Evolutionary conservation across 2,888 invertebrate genomes (phyloP).

Genomic region (Aspidiotus destructor): DNA sequence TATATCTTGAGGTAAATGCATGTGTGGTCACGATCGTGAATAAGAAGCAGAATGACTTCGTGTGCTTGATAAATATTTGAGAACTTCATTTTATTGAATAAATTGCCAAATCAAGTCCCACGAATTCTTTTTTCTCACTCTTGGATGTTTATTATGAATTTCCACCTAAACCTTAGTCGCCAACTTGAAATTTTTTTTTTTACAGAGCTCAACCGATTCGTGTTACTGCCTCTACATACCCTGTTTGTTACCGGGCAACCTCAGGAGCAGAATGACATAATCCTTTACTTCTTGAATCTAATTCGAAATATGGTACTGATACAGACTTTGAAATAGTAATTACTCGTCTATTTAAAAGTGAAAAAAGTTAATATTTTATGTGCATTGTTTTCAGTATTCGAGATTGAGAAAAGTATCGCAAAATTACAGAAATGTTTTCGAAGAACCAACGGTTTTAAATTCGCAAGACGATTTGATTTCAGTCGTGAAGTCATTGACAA

Average conservation of each 20-base stretch:
- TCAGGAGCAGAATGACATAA: not conserved
- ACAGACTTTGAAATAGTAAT: not conserved
- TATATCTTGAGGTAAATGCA: too few species aligned
- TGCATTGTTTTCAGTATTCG: not conserved
- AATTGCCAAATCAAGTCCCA: too few species aligned
- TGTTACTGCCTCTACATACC: not conserved
- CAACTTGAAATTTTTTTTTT: not conserved
- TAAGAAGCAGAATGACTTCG: too few species aligned
- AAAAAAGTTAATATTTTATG: not conserved
- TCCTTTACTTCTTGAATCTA: not conserved
- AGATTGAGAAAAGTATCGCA: not conserved
- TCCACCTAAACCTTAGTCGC: too few species aligned
- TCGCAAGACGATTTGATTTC: not conserved
- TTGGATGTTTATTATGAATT: too few species aligned
- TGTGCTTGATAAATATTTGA: too few species aligned
- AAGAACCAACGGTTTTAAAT: not conserved
- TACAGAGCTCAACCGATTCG: slow-evolving; percentile 4
- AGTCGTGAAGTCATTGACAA: slow-evolving; percentile 1
- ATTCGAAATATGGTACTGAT: not conserved
- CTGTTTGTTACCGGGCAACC: not conserved
- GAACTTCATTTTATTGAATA: too few species aligned
- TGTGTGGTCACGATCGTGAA: too few species aligned
- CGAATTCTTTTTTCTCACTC: too few species aligned
- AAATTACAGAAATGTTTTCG: not conserved
- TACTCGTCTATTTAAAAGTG: not conserved